Evolutionary conservation across 2,888 invertebrate species (phyloP).

Genomic region (Cosmorhoe ocellata): DNA sequence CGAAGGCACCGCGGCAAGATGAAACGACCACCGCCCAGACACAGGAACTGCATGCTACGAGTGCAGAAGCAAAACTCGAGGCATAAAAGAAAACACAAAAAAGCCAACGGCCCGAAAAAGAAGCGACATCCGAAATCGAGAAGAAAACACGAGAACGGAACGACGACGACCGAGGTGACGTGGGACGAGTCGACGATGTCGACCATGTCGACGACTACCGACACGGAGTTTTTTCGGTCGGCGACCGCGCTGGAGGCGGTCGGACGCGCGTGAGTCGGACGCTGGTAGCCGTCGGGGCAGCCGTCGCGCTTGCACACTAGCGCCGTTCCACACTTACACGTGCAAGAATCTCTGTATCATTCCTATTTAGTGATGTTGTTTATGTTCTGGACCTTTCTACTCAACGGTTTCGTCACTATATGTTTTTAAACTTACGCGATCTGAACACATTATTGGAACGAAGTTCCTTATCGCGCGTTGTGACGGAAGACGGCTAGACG

Average conservation of each 20-base stretch:
- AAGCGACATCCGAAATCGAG: slow-evolving; percentile 81
- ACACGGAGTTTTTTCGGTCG: slow-evolving; percentile 82
- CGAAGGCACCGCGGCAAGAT: slow-evolving; percentile 72
- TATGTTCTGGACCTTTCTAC: no score
- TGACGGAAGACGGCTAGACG: no score
- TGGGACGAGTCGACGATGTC: slow-evolving; percentile 80
- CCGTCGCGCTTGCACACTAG: slow-evolving; percentile 78
- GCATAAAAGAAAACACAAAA: slow-evolving; percentile 77
- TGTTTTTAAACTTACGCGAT: no score
- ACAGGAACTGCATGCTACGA: slow-evolving; percentile 74
- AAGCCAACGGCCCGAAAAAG: slow-evolving; percentile 74
- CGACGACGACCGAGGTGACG: slow-evolving; percentile 73
- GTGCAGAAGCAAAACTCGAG: slow-evolving; percentile 71
- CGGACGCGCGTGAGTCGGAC: slow-evolving; percentile 76
- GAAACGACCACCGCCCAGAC: slow-evolving; percentile 69
- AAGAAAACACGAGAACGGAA: slow-evolving; percentile 74
- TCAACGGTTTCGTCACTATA: no score
- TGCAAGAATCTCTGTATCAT: slow-evolving; percentile 68
- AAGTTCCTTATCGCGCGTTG: no score
- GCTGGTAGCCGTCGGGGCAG: slow-evolving; percentile 74
- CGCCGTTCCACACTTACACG: slow-evolving; percentile 76
- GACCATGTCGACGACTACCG: slow-evolving; percentile 77
- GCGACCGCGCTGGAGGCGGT: slow-evolving; percentile 81
- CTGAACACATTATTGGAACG: no score
- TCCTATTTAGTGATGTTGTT: slow-evolving; percentile 51